Conservation (phyloP, 2,113 vertebrate genomes). For the Carlito syrichta region DNA sequence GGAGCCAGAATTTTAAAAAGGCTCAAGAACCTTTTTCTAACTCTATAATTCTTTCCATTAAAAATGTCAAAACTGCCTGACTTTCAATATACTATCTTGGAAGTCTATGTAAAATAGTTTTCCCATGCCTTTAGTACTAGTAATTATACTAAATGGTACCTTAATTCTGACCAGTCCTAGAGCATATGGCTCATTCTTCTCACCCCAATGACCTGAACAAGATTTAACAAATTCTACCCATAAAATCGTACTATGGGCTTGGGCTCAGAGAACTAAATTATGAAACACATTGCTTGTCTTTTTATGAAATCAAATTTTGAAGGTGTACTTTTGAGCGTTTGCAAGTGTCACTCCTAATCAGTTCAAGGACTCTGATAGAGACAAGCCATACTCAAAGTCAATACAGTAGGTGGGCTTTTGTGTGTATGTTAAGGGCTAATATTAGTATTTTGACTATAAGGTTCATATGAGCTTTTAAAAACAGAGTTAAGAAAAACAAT, state of each 20-base stretch:
- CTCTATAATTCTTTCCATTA: not conserved
- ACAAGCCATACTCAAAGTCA: not conserved
- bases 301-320: constrained; percentile 43
- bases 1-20: not conserved
- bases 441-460: not conserved
- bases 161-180: not conserved
- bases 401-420: not conserved
- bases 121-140: not conserved
- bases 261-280: not conserved
- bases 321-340: not conserved
- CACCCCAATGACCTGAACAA: not conserved
- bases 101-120: not conserved
- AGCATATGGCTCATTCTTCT: not conserved
- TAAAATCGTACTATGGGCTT: not conserved
- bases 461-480: not conserved
- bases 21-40: not conserved
- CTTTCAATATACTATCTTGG: not conserved
- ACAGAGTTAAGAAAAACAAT: not conserved
- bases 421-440: not conserved
- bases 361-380: not conserved
- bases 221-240: not conserved
- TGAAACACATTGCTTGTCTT: not conserved
- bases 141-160: not conserved
- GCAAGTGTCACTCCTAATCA: constrained; percentile 2
- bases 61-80: not conserved